Base-by-base conservation (phyloP, 2,113 vertebrate species). In the Thomomys bottae region DNA sequence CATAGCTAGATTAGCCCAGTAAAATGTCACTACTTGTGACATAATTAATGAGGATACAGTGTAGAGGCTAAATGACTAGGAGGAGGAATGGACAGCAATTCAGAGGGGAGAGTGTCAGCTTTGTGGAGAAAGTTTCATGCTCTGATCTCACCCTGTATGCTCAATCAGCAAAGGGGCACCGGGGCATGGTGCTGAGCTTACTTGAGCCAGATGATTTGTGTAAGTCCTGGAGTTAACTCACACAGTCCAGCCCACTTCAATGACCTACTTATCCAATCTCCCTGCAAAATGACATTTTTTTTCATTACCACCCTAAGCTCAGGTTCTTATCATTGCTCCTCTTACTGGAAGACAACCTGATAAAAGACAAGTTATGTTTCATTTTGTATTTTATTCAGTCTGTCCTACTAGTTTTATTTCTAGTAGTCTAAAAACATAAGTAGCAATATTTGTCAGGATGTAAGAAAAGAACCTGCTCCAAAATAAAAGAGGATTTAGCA, bases 391-490 rank as follows among this genome's bases (percentile, higher is more conserved):
- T 76, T 59, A 3, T 64, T 92, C 40, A 61, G 18, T 6, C 17
- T 66, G 34, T 73, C 71, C 28, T 20, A 76, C 82, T 79, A 36
- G n/a, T 68, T 87, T 92, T 90, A 63, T 71, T 95, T 32, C 63
- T 81, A 70, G 5, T 78, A 54, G 21, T 34, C 75, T 94, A 42
- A 40, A 84, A 86, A 84, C 12, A 8, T 14, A 57, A 92, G 30
- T 76, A 80, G 36, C 75, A 73, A 8, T 84, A 54, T 84, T 78
- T 93, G 8, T 89, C 59, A 89, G 57, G 84, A 45, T 11, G 80
- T 28, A 88, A 57, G 42, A 68, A 87, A 91, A 78, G 26, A 73
- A 81, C 54, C 70, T 59, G 36, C 6, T 15, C 14, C 49, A 84
- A 72, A 76, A 63, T 66, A 72, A 71, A 42, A 66, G 30, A 57